Conservation (phyloP, 2,797 vertebrate species). For the Chrosomus eos region DNA sequence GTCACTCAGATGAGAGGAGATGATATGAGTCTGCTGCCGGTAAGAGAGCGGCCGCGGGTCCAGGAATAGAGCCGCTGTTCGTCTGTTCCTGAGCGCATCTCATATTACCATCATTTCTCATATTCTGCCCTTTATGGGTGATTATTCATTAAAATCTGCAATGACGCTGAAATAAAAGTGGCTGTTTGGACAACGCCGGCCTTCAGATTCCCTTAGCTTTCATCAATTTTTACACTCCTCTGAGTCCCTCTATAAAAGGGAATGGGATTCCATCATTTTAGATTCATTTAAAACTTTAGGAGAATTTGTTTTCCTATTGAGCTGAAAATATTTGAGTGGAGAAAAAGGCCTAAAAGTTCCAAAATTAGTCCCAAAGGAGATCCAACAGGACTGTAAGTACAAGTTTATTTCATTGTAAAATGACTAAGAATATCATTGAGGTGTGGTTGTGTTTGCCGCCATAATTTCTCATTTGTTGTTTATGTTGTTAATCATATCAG, state of each 20-base stretch:
- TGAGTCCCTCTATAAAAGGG: background rate
- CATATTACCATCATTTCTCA: conserved; percentile 61
- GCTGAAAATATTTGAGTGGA: background rate
- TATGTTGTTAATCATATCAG: background rate
- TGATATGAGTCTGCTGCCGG: conserved; percentile 47
- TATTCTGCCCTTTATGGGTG: conserved; percentile 54
- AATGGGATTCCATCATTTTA: background rate
- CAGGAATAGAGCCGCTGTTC: conserved; percentile 59
- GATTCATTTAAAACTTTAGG: background rate
- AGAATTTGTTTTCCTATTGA: background rate
- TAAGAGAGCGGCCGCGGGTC: conserved; percentile 42
- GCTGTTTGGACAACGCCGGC: conserved; percentile 18
- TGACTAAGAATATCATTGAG: background rate
- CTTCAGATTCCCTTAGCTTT: conserved; percentile 45
- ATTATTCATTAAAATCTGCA: conserved; percentile 59
- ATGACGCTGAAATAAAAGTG: conserved; percentile 53
- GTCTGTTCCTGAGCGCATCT: conserved; percentile 62
- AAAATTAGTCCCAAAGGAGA: background rate
- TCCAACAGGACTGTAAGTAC: conserved; percentile 11
- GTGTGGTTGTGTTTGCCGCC: background rate
- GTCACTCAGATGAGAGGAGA: conserved; percentile 54
- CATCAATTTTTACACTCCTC: conserved; percentile 21
- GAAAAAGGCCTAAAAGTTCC: background rate
- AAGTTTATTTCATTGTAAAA: background rate
- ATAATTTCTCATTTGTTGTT: background rate